Base-by-base conservation (phyloP, 2,113 vertebrate species). In the Setophaga coronata region DNA sequence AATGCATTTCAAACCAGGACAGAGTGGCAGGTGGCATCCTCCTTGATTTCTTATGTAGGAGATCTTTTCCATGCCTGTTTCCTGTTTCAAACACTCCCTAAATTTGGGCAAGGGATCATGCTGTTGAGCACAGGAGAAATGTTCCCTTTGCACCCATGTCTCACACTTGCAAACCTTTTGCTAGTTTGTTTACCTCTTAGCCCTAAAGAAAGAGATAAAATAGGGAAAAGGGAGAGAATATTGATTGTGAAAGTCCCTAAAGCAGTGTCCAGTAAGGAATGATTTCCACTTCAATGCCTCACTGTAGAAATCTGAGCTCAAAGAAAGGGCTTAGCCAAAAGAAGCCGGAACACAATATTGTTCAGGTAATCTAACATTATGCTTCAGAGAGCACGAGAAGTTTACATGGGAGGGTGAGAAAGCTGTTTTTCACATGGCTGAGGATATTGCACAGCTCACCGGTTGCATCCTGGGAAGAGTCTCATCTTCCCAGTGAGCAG, bases 341-440 rank as follows among this genome's bases (percentile, higher is more conserved):
- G 74, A 83, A 73, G 38, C 23, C 8, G 10, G 50, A 91, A 91
- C 78, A 76, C 18, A 87, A 42, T 79, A 77, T 87, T 71, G 64
- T 56, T 67, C 83, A 94, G 70, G 84, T 87, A 82, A 69, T 76
- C 73, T 79, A 74, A 72, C 3, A 1, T 66, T 61, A 72, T 73
- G 93, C 87, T 93, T 94, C 87, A 82, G 54, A 87, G 61, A 94
- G 45, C 73, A 28, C 2, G 6, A 91, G 72, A 34, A 62, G 45
- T 87, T 94, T 87, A 69, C 57, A 80, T 56, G 67, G 69, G 60
- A 83, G 64, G 67, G 71, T 74, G 65, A 92, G 83, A 90, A 95
- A 95, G 48, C 12, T 18, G 23, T 51, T 92, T 94, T 93, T 96
- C 89, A 78, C 87, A 61, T 0, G 5, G 54, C 3, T 87, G 70